Percentiles rank a stretch among this genome's conserved stretches.
These are phyloP conservation scores for Oxycera nigricornis DNA, from an alignment of 2,888 invertebrate species.

Conservation along the genomic window DNA sequence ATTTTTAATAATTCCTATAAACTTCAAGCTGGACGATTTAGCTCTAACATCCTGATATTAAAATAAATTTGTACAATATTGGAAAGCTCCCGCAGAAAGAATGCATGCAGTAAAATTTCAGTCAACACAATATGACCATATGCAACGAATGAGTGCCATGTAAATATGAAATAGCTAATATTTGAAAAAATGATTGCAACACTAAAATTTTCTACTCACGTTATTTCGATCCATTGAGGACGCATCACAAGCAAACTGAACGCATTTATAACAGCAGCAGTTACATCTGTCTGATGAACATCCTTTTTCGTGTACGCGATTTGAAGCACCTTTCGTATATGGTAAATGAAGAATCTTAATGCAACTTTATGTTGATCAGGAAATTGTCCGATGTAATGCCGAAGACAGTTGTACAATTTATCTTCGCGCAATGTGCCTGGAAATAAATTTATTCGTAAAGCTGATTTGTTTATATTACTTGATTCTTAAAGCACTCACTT, in stretches of 20 bases:
- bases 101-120: too few species aligned
- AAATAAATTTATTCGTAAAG: too few species aligned
- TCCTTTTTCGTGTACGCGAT: conserved; percentile 1
- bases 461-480: too few species aligned
- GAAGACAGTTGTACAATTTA: conserved; percentile 56
- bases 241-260: conserved; percentile 76
- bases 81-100: too few species aligned
- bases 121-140: too few species aligned
- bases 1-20: too few species aligned
- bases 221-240: conserved; percentile 79
- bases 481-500: conserved; percentile 50
- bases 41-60: too few species aligned
- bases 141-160: too few species aligned
- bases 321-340: conserved; percentile 72
- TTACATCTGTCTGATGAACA: neutral
- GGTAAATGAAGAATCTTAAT: conserved; percentile 71
- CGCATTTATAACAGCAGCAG: conserved; percentile 66
- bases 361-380: conserved; percentile 71
- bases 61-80: too few species aligned
- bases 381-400: conserved; percentile 67
- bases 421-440: conserved; percentile 33
- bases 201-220: conserved; percentile 65
- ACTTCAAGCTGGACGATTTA: too few species aligned
- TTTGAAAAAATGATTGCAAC: too few species aligned
- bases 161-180: too few species aligned